A percentile compares a stretch with the other conserved stretches of the same genome.
These are phyloP conservation scores for Argopecten irradians DNA, from an alignment of 1,140 invertebrate genomes.

Conservation along the genomic window DNA sequence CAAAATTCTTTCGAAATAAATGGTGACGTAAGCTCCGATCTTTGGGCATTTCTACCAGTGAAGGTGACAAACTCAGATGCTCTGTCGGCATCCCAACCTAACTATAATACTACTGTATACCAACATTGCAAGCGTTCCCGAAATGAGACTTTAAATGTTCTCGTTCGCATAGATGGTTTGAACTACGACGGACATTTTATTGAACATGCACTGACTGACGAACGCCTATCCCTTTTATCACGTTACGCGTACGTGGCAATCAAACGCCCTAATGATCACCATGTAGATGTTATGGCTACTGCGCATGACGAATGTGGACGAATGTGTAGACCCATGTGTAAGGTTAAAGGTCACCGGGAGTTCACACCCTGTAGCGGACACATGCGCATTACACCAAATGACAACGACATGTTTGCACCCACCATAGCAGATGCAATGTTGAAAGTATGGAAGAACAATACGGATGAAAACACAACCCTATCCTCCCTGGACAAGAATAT, in stretches of 20 bases:
- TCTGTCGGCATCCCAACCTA: not conserved
- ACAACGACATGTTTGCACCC: not conserved
- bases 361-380: not conserved
- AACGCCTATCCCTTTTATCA: constrained; percentile 55
- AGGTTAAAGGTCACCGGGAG: not conserved
- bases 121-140: constrained; percentile 28
- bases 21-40: not conserved
- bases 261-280: constrained; percentile 19
- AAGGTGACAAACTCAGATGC: not conserved
- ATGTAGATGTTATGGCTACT: not conserved
- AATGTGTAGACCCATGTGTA: not conserved
- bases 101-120: constrained; percentile 15
- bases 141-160: constrained; percentile 50
- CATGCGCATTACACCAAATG: not conserved
- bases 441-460: not conserved
- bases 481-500: not conserved
- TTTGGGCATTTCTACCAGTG: not conserved
- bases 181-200: constrained; percentile 61
- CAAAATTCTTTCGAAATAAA: constrained; percentile 7
- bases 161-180: constrained; percentile 53
- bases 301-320: not conserved
- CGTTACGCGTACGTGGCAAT: constrained; percentile 57
- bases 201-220: constrained; percentile 61
- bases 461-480: not conserved
- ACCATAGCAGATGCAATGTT: not conserved